Base-by-base conservation (phyloP, 2,888 invertebrate species). In the Mythimna pallens region DNA sequence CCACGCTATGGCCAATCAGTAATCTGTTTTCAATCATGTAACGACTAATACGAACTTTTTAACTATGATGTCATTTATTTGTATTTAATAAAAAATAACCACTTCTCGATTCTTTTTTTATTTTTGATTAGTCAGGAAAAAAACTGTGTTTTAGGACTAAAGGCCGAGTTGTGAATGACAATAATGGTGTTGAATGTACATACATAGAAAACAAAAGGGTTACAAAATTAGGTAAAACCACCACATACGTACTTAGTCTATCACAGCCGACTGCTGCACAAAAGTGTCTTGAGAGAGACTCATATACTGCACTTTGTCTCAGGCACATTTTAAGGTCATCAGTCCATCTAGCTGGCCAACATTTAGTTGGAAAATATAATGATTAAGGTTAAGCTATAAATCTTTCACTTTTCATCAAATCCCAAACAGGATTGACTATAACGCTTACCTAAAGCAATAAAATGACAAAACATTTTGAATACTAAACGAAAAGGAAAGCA, bases 401-500 rank as follows among this genome's bases (percentile, higher is more conserved):
- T 70, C 63, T 64, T 72, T 66, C 55, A 66, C 78, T 74, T 65
- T 59, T 57, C 47, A 55, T 55, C 40, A 67, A 68, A 65, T 64
- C 4, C 63, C 40, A 80, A 77, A 70, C 68, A 73, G 68, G 40
- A 75, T 71, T 52, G 36, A 68, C 22, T 55, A 57, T 64, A 70
- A 66, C n/a, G n/a, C 55, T n/a, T 77, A 58, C 69, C 57, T 59
- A 70, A 25, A 61, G 65, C 64, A 76, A 76, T 76, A 82, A 83
- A 82, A 78, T 74, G 62, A 84, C 80, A 78, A 58, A 75, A 74
- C 84, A 83, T 83, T 81, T 82, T 67, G 90, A 89, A 91, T 91
- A 89, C 88, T 81, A 86, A 91, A 88, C 73, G 88, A 90, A 91
- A 92, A 87, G 88, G 89, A 92, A 91, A 92, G 90, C 90, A 87